Conservation (phyloP, 1,140 invertebrate genomes). For the Eupeodes corollae region DNA sequence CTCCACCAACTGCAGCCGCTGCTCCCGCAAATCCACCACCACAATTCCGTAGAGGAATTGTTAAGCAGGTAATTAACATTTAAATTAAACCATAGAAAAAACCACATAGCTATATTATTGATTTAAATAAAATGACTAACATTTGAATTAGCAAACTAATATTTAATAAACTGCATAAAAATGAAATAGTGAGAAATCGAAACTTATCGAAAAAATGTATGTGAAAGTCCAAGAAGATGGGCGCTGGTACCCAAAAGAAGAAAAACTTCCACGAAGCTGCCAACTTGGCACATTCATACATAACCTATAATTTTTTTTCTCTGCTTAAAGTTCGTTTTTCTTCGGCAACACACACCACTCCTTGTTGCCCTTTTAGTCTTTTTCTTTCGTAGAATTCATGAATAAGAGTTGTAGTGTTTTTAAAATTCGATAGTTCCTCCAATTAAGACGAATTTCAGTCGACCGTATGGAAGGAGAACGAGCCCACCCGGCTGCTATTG, state of each 20-base stretch:
- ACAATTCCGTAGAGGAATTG: slow-evolving; percentile 27
- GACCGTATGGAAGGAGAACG: too few species aligned
- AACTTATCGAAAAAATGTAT: not conserved
- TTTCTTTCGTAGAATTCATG: slow-evolving; percentile 1
- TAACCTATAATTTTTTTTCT: not conserved
- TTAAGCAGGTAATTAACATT: slow-evolving; percentile 29
- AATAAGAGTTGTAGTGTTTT: not conserved
- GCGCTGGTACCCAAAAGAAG: slow-evolving; percentile 9
- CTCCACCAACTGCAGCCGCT: slow-evolving; percentile 30
- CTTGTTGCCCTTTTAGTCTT: not conserved
- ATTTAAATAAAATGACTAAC: too few species aligned
- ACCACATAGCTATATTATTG: not conserved
- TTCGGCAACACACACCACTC: slow-evolving; percentile 9
- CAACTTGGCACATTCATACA: slow-evolving; percentile 33
- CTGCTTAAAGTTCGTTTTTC: slow-evolving; percentile 1
- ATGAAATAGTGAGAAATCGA: not conserved
- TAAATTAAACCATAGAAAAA: not conserved
- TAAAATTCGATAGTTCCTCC: not conserved
- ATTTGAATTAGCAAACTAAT: too few species aligned
- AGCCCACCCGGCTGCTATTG: too few species aligned
- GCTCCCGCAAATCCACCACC: slow-evolving; percentile 29
- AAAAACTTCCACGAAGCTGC: slow-evolving; percentile 22
- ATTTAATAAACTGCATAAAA: too few species aligned
- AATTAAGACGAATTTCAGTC: too few species aligned
- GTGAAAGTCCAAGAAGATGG: not conserved